These are phyloP conservation scores for Drosophila nikananu DNA, from an alignment of 1,140 invertebrate species.

Conservation along the genomic window DNA sequence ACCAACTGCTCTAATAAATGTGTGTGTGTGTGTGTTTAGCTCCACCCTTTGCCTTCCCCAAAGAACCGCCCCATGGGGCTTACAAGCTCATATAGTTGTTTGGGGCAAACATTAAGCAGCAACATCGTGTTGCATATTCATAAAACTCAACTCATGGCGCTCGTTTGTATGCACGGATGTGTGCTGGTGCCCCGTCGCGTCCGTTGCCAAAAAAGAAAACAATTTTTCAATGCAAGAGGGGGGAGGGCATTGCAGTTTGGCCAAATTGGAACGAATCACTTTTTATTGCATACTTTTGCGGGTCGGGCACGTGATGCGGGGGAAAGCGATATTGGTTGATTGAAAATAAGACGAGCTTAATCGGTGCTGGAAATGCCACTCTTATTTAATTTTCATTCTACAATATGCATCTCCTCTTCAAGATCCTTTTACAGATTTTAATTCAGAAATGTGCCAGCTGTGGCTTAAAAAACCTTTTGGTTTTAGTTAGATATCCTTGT, in stretches of 20 bases:
- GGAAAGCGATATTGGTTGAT: conserved; percentile 3
- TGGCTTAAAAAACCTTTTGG: no score
- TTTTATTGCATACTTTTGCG: conserved; percentile 37
- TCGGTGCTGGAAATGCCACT: not conserved
- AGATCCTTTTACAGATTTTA: no score
- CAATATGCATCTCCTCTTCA: no score
- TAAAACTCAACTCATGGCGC: conserved; percentile 52
- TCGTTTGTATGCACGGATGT: conserved; percentile 12
- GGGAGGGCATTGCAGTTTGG: conserved; percentile 3
- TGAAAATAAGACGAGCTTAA: conserved; percentile 17
- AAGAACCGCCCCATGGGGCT: conserved; percentile 21
- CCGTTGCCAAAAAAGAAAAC: conserved; percentile 29
- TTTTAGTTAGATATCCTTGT: no score
- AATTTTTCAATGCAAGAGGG: conserved; percentile 8
- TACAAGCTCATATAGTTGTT: conserved; percentile 52
- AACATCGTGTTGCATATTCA: conserved; percentile 74
- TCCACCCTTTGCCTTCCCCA: not conserved
- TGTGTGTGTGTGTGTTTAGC: conserved; percentile 22
- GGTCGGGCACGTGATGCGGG: not conserved
- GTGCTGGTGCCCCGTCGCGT: not conserved
- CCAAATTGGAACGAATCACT: conserved; percentile 33
- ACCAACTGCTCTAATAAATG: conserved; percentile 70
- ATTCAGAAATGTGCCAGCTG: no score
- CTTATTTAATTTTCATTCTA: no score
- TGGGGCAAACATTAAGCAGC: conserved; percentile 62